Conservation (phyloP, 2,113 vertebrate species). For the Tilapia sparmanii region DNA sequence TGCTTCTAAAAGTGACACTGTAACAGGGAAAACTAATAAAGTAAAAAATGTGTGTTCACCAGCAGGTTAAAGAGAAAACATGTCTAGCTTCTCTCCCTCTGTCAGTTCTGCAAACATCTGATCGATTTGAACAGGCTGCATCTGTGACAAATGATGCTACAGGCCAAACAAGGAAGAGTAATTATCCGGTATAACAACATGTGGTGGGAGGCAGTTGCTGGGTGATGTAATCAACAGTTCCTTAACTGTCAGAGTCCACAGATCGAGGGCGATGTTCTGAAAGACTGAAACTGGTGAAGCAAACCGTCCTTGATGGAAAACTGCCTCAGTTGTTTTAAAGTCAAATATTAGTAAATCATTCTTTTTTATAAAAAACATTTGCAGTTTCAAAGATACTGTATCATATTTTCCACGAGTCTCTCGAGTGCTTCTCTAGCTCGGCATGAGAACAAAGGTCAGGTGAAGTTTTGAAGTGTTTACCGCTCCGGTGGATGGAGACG, state of each 20-base stretch:
- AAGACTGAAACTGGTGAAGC: background rate
- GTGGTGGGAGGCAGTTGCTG: background rate
- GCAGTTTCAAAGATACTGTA: background rate
- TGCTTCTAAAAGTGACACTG: background rate
- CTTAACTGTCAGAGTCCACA: background rate
- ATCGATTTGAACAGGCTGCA: background rate
- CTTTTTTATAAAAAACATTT: background rate
- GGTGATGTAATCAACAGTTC: background rate
- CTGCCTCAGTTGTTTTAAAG: background rate
- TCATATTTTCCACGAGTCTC: background rate
- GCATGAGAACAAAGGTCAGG: background rate
- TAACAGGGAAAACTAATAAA: background rate
- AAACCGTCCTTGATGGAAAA: background rate
- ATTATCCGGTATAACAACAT: background rate
- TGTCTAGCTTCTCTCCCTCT: background rate
- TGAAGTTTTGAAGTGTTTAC: slow-evolving; percentile 64
- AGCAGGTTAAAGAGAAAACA: background rate
- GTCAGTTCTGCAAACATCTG: background rate
- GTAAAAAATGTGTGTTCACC: background rate
- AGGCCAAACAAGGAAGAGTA: background rate
- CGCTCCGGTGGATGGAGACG: slow-evolving; percentile 80
- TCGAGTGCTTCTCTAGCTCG: background rate
- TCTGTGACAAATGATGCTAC: background rate
- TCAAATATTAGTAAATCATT: background rate
- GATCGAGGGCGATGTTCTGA: background rate